Evolutionary conservation across 1,140 invertebrate species (phyloP).

Genomic region (Piezodorus guildinii): DNA sequence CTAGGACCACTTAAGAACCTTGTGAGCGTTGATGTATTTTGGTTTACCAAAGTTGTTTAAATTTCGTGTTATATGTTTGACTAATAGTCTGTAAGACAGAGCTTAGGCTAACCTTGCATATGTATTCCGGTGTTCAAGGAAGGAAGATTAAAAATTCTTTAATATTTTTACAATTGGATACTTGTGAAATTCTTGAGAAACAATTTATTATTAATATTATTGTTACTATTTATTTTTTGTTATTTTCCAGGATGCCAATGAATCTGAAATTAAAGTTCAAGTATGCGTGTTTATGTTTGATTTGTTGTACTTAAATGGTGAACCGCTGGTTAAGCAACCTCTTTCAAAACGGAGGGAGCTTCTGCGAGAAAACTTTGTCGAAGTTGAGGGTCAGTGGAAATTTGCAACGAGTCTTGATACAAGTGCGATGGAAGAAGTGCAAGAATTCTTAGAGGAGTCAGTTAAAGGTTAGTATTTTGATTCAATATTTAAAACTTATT

Average conservation of each 20-base stretch:
- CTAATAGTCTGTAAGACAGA: too few relatives aligned
- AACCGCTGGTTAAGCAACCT: conserved; percentile 68
- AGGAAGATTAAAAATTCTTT: too few relatives aligned
- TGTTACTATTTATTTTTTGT: conserved; percentile 5
- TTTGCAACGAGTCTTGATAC: conserved; percentile 82
- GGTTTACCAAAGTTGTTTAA: too few relatives aligned
- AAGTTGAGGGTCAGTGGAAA: conserved; percentile 71
- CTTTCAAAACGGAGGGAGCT: conserved; percentile 64
- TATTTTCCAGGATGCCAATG: conserved; percentile 61
- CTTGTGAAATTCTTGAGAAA: too few relatives aligned
- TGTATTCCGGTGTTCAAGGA: too few relatives aligned
- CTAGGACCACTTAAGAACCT: too few relatives aligned
- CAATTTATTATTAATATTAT: too few relatives aligned
- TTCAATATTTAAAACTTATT: too few relatives aligned
- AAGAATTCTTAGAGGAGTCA: conserved; percentile 90
- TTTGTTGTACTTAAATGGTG: conserved; percentile 86
- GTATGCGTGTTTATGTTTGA: conserved; percentile 98
- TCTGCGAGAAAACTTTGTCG: conserved; percentile 61
- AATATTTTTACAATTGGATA: too few relatives aligned
- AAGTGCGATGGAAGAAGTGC: conserved; percentile 80
- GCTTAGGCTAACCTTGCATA: too few relatives aligned
- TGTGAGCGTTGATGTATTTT: too few relatives aligned
- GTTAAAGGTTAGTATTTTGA: conserved; percentile 53
- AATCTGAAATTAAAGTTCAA: conserved; percentile 87
- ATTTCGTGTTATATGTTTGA: too few relatives aligned